These are phyloP conservation scores for Engystomops pustulosus DNA, from an alignment of 2,113 vertebrate genomes.

Conservation along the genomic window DNA sequence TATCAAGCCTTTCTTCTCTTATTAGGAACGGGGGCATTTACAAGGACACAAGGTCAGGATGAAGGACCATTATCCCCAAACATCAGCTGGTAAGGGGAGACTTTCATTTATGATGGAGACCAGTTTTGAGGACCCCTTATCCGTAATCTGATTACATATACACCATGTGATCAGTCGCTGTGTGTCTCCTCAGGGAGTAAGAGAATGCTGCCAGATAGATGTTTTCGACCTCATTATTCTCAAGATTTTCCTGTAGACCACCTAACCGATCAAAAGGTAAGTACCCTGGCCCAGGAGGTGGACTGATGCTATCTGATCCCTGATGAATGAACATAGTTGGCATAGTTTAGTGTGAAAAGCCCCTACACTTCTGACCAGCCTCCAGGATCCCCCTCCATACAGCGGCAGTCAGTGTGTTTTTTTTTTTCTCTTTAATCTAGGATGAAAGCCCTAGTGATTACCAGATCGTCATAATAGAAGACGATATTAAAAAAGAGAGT, in stretches of 20 bases:
- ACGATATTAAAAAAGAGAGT: not conserved
- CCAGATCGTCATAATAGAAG: conserved; percentile 8
- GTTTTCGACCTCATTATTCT: not conserved
- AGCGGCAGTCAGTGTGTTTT: not conserved
- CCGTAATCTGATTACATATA: not conserved
- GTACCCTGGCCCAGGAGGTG: not conserved
- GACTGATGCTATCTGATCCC: not conserved
- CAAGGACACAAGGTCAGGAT: not conserved
- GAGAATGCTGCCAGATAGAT: not conserved
- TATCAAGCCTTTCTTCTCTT: not conserved
- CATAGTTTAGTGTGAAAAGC: too few species aligned
- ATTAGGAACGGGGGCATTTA: not conserved
- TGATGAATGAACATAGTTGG: not conserved
- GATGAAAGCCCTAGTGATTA: not conserved
- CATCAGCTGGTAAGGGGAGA: not conserved
- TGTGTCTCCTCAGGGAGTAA: not conserved
- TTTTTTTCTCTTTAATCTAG: not conserved
- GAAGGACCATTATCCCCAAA: not conserved
- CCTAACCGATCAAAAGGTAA: not conserved
- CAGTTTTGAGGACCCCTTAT: too few species aligned
- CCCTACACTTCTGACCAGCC: too few species aligned
- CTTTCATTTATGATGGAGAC: not conserved
- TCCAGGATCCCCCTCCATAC: too few species aligned
- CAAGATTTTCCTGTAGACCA: not conserved
- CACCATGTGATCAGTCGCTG: not conserved